Evolutionary conservation across 2,888 invertebrate genomes (phyloP), one percentile per base, ranked within the genome.

Genomic region (Mesorhabditis sp.): DNA sequence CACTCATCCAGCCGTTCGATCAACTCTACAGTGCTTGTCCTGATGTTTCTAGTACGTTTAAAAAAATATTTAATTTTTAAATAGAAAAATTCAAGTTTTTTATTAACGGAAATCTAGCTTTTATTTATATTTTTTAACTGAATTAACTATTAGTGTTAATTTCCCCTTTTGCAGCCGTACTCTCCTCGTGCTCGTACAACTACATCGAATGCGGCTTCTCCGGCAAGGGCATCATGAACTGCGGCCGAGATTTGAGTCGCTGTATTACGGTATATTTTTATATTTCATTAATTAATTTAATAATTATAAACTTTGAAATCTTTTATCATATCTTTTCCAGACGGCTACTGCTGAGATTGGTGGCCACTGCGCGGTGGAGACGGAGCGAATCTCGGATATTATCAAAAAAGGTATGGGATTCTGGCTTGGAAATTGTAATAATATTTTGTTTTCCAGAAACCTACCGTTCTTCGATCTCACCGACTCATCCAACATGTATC

Each of bases 161-260:
- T 5, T 45, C n/a, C 4, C 7, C 4, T 61, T 66, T 75, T 75
- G 4, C 71, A 75, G 75, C 74, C 5, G 75, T 74, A 5, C 50
- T 73, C 7, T 75, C 77, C 5, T 77, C 77, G 4, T 77, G 77
- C 58, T 66, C 77, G 3, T 41, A 66, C 43, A 71, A 75, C 42
- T 74, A 70, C 58, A 70, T 75, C 42, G 67, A 75, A 4, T 77
- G 77, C 61, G 43, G 69, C 4, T 50, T 50, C 10, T 10, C 10
- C 7, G n/a, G 10, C 7, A 43, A 15, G n/a, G 50, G 43, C 13
- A 15, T 13, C 43, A 44, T 70, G 45, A 67, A 74, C 73, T 45
- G 76, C 77, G 41, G 69, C 70, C 15, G 71, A 15, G 58, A 50
- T 10, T 50, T 50, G 58, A n/a, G 74, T 64, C 61, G 74, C 75